Conservation (phyloP, 2,113 vertebrate species). For the Thamnophis sirtalis region DNA sequence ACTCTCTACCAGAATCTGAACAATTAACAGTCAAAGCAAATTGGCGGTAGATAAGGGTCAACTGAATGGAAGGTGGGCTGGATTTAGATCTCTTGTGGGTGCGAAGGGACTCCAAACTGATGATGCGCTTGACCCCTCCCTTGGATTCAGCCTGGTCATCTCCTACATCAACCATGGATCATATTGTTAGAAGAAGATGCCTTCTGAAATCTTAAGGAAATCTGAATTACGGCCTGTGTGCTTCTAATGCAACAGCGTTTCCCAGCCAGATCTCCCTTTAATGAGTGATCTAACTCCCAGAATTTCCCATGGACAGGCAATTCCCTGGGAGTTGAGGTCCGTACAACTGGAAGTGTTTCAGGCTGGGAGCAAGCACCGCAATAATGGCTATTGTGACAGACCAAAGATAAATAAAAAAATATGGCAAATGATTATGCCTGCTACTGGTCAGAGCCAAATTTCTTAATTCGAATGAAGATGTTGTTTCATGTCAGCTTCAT, state of each 20-base stretch:
- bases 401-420: not conserved
- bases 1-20: no score
- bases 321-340: not conserved
- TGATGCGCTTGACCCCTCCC: not conserved
- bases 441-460: not conserved
- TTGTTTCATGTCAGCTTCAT: not conserved
- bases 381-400: not conserved
- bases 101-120: not conserved
- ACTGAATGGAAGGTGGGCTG: not conserved
- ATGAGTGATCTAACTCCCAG: not conserved
- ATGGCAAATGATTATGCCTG: not conserved
- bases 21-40: not conserved
- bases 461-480: not conserved
- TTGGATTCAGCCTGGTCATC: not conserved
- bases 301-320: not conserved
- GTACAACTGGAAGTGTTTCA: not conserved
- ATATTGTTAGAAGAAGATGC: not conserved
- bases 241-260: not conserved
- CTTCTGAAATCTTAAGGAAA: not conserved
- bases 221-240: not conserved
- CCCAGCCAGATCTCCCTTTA: not conserved
- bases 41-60: not conserved
- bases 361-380: not conserved
- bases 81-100: not conserved
- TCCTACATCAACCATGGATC: not conserved